Conservation (phyloP, 2,113 vertebrate genomes). For the Cyanoderma ruficeps region DNA sequence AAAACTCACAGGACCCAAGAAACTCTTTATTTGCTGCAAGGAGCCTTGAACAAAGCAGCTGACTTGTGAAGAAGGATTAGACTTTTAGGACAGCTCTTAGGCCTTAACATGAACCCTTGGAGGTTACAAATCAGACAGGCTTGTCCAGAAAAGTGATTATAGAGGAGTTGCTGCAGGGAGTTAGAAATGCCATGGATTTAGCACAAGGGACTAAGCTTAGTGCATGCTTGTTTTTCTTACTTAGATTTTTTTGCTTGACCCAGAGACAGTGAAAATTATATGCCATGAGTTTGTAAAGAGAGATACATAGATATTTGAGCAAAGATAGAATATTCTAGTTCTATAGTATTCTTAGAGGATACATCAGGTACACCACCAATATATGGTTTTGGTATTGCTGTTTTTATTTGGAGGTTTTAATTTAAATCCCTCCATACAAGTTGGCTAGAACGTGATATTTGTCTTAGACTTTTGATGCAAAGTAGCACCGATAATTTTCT, state of each 20-base stretch:
- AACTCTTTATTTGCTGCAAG: neutral
- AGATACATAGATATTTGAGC: neutral
- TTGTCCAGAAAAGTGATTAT: neutral
- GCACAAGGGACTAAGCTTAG: neutral
- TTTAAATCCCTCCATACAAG: neutral
- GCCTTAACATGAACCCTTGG: neutral
- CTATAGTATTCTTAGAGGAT: neutral
- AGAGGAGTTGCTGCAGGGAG: neutral
- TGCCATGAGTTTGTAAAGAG: neutral
- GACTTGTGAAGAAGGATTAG: neutral
- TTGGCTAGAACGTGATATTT: neutral
- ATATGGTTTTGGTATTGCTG: neutral
- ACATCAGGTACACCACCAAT: neutral
- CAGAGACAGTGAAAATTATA: neutral
- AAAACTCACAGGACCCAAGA: neutral
- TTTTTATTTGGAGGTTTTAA: neutral
- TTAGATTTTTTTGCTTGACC: neutral
- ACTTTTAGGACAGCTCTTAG: neutral
- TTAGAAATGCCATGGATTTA: neutral
- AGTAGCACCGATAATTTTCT: neutral
- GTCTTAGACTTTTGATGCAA: neutral
- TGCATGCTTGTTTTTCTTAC: neutral
- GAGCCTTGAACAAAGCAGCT: neutral
- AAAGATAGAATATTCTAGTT: neutral
- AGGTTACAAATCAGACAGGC: neutral